phyloP scores from a whole-genome alignment of 2,113 vertebrate species.

The Microcebus murinus region DNA sequence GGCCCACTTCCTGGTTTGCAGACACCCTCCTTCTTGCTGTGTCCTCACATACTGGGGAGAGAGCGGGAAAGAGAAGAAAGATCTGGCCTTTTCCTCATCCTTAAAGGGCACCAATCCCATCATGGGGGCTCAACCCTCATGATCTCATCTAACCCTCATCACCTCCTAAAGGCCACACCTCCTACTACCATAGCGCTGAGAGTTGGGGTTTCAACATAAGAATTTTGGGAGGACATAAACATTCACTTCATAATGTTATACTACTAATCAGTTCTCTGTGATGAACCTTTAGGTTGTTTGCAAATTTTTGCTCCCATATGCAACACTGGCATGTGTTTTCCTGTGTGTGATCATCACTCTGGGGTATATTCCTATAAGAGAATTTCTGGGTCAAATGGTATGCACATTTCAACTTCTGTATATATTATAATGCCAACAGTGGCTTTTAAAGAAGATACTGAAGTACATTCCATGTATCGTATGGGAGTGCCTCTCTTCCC shows the following conservation, averaged over 20 bases:
- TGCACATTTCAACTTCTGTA: background rate
- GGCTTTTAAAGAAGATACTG: background rate
- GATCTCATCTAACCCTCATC: background rate
- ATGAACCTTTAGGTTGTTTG: background rate
- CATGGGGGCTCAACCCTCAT: background rate
- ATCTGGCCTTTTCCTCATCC: background rate
- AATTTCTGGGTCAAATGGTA: background rate
- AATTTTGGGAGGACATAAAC: too few relatives aligned
- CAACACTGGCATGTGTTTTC: background rate
- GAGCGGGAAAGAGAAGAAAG: background rate
- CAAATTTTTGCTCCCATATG: background rate
- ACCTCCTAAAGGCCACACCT: background rate
- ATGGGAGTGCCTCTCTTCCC: background rate
- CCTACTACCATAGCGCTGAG: background rate
- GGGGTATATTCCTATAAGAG: background rate
- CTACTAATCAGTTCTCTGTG: background rate
- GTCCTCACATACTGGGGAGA: background rate
- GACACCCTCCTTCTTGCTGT: background rate
- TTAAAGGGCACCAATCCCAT: background rate
- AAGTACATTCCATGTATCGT: background rate
- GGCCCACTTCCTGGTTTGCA: background rate
- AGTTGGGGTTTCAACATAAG: background rate
- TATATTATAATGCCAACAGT: background rate
- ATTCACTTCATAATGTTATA: background rate
- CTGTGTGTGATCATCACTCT: background rate